These are phyloP conservation scores for Archocentrus centrarchus DNA, from an alignment of 2,113 vertebrate genomes.

Conservation along the genomic window DNA sequence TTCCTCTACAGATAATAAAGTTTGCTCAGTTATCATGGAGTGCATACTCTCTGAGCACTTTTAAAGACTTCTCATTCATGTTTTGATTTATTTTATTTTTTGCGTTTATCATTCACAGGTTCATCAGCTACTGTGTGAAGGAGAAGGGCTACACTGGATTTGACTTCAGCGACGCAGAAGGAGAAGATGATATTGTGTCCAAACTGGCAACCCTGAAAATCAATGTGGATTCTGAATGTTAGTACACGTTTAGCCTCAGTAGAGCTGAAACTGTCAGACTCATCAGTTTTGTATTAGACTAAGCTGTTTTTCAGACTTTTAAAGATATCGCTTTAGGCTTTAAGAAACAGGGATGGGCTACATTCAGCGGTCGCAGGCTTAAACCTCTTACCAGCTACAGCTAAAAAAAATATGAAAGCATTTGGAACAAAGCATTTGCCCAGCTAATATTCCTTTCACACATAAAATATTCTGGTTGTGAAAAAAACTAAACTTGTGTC, in stretches of 20 bases:
- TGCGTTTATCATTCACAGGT: conserved; percentile 67
- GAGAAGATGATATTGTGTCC: conserved; percentile 57
- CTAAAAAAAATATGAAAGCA: not conserved
- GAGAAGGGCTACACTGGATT: conserved; percentile 83
- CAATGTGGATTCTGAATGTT: conserved; percentile 67
- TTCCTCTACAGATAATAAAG: not conserved
- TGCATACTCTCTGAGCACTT: not conserved
- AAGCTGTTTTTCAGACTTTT: not conserved
- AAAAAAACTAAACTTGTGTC: not conserved
- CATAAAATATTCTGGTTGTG: not conserved
- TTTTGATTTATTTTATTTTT: not conserved
- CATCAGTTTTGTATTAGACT: not conserved
- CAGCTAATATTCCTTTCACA: not conserved
- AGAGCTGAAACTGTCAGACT: not conserved
- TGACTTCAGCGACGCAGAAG: conserved; percentile 67
- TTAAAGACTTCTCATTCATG: accelerated
- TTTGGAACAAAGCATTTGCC: not conserved
- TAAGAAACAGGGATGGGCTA: too few species aligned
- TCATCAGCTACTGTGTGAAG: conserved; percentile 87
- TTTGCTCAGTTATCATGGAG: accelerated
- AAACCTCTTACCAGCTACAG: not conserved
- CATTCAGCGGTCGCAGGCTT: accelerated
- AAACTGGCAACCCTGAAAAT: conserved; percentile 72
- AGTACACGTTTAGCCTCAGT: not conserved
- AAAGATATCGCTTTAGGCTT: too few species aligned